phyloP scores from a whole-genome alignment of 2,113 vertebrate species.

The Blennius ocellaris region DNA sequence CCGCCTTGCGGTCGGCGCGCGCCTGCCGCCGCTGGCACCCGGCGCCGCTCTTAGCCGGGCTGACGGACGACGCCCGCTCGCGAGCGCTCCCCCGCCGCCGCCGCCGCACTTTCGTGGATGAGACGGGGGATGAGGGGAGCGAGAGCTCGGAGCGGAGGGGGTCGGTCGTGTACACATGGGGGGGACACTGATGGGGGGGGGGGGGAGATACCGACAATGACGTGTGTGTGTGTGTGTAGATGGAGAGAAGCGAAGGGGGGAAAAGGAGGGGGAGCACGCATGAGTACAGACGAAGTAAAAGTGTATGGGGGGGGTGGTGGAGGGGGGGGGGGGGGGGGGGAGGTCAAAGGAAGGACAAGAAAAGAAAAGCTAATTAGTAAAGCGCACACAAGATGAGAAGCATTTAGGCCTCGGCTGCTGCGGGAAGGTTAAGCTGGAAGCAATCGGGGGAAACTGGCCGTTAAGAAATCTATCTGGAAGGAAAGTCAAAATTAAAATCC shows the following conservation, averaged over 20 bases:
- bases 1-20: slow-evolving; percentile 84
- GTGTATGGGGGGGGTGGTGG: no score
- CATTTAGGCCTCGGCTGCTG: slow-evolving; percentile 61
- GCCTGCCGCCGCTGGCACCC: slow-evolving; percentile 74
- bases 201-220: slow-evolving; percentile 43
- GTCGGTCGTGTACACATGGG: slow-evolving; percentile 82
- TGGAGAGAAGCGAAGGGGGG: slow-evolving; percentile 37
- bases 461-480: slow-evolving; percentile 32
- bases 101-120: slow-evolving; percentile 88
- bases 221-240: slow-evolving; percentile 54
- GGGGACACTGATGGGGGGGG: slow-evolving; percentile 78
- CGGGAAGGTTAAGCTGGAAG: slow-evolving; percentile 71
- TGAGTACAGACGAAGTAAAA: slow-evolving; percentile 69
- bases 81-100: slow-evolving; percentile 88
- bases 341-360: slow-evolving; percentile 92
- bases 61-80: slow-evolving; percentile 77
- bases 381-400: slow-evolving; percentile 80
- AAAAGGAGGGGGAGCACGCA: slow-evolving; percentile 69
- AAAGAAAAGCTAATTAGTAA: slow-evolving; percentile 95
- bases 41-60: slow-evolving; percentile 70
- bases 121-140: slow-evolving; percentile 82
- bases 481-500: slow-evolving; percentile 40
- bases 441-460: slow-evolving; percentile 65
- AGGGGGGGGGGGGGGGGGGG: no score
- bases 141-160: slow-evolving; percentile 84